Evolutionary conservation across 2,797 vertebrate genomes (phyloP).

Genomic region (Eidolon dupreanum): DNA sequence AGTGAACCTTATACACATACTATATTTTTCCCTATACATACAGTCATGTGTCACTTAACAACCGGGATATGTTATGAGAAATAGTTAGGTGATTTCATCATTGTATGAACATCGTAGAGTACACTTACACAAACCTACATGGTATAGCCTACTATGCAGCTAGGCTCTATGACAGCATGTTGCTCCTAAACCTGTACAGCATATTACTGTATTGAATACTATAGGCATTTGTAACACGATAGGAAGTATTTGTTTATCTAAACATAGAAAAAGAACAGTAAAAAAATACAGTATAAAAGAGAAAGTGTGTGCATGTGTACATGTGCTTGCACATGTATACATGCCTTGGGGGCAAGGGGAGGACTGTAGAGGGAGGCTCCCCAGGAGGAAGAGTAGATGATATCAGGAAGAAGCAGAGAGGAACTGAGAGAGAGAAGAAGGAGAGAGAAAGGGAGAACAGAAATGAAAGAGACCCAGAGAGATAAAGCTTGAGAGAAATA

Average conservation of each 20-base stretch:
- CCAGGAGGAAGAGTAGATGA: background rate
- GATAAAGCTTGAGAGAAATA: background rate
- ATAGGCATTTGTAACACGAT: background rate
- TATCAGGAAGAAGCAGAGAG: background rate
- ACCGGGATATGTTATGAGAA: background rate
- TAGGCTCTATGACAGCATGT: background rate
- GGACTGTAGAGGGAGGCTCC: background rate
- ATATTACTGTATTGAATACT: background rate
- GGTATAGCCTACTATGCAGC: background rate
- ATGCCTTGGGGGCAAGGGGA: background rate
- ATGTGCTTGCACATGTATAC: too few species aligned
- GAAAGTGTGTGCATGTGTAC: background rate
- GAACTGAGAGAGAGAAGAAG: background rate
- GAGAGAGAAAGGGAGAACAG: background rate
- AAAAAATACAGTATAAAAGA: background rate
- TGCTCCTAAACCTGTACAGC: background rate
- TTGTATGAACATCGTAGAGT: background rate
- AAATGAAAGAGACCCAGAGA: background rate
- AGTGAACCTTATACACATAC: background rate
- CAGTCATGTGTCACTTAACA: background rate
- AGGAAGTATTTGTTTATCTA: background rate
- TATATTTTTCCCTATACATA: background rate
- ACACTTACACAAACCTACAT: background rate
- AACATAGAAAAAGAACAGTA: background rate
- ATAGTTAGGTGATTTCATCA: background rate